A percentile compares a stretch with the other conserved stretches of the same genome.
phyloP scores from a whole-genome alignment of 1,140 invertebrate genomes.

The Zaprionus lachaisei region DNA sequence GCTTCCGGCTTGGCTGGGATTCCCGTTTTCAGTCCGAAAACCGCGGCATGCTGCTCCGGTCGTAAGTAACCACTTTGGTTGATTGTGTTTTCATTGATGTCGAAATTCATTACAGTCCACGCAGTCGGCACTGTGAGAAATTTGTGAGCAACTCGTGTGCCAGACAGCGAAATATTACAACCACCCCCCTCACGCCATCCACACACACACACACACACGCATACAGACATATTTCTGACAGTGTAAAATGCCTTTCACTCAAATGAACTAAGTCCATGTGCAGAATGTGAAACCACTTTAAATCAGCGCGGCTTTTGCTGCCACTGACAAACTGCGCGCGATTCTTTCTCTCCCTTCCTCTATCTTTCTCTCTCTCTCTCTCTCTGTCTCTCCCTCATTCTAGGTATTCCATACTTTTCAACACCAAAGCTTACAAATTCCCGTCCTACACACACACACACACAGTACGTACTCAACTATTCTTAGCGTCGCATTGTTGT shows the following conservation, averaged over 20 bases:
- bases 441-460: neutral
- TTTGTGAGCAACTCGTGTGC: slow-evolving; percentile 8
- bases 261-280: slow-evolving; percentile 65
- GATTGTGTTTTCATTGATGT: slow-evolving; percentile 82
- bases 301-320: slow-evolving; percentile 67
- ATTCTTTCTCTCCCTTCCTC: slow-evolving; percentile 27
- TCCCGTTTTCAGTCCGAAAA: slow-evolving; percentile 30
- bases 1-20: slow-evolving; percentile 21
- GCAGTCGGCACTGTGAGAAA: slow-evolving; percentile 58
- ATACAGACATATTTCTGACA: slow-evolving; percentile 8
- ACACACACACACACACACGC: neutral
- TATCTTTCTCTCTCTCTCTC: neutral
- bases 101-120: slow-evolving; percentile 72
- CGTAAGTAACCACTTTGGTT: slow-evolving; percentile 81
- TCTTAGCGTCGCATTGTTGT: slow-evolving; percentile 29
- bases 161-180: slow-evolving; percentile 4
- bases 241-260: slow-evolving; percentile 50
- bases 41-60: slow-evolving; percentile 47
- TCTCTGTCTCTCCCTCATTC: neutral
- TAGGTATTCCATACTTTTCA: slow-evolving; percentile 33
- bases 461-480: slow-evolving; percentile 11
- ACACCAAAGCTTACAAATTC: neutral
- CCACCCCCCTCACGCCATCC: neutral
- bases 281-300: slow-evolving; percentile 66
- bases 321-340: slow-evolving; percentile 65